Evolutionary conservation across 2,113 vertebrate genomes (phyloP), one percentile per base, ranked within the genome.

Genomic region (Etheostoma spectabile): DNA sequence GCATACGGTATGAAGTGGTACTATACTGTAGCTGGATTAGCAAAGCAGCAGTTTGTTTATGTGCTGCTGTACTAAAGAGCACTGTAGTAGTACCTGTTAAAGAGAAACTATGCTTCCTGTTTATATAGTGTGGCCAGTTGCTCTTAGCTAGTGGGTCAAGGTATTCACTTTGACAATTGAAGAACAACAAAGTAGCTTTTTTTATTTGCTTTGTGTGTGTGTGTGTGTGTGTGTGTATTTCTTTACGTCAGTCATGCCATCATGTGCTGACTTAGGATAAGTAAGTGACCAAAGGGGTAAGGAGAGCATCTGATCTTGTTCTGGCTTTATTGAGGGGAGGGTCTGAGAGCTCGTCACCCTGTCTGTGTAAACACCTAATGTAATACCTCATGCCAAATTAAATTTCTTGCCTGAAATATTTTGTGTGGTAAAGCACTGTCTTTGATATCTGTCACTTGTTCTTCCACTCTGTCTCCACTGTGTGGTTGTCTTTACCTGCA

Each of bases 61-160:
- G 30, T 14, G 19, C 60, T 48, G 67, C 64, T 48, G 67, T 30
- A 61, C 63, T 67, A 35, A 77, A 60, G 57, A 74, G 27, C 56
- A 55, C 73, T 69, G 53, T 46, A 64, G 24, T 42, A 42, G 68
- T 60, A 56, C 15, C 62, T 72, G 51, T 68, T 72, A 45, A 42
- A 42, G 69, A 68, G 61, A 83, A 79, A 65, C 61, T 68, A n/a
- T 56, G 70, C 61, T 77, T 88, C 81, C 76, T 88, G 79, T 87
- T 87, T 83, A 62, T 27, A 74, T 5, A 52, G 57, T 42, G 13
- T n/a, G 22, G 22, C 73, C 27, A 61, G 61, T 77, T 61, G 57
- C 83, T 65, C 57, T 70, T 61, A 70, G 18, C 30, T 60, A 55
- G n/a, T 35, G 22, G 64, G 48, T 78, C 21, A 2, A 68, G 21